Percentiles rank a stretch among this genome's conserved stretches.
These are phyloP conservation scores for Embiotoca jacksoni DNA, from an alignment of 2,113 vertebrate genomes.

Conservation along the genomic window DNA sequence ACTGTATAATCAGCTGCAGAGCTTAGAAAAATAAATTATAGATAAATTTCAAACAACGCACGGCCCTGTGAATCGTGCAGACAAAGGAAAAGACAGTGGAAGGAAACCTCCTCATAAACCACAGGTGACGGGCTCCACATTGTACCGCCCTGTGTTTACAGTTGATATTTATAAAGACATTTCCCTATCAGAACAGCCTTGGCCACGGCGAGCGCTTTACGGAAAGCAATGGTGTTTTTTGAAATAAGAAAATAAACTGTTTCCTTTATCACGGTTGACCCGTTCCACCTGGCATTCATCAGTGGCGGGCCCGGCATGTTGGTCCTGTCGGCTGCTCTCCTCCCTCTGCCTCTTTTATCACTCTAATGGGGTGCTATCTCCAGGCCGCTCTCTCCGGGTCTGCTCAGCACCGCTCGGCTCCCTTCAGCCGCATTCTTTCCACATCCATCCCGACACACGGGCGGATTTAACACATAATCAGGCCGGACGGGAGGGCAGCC, in stretches of 20 bases:
- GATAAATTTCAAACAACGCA: neutral
- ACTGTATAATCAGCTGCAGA: neutral
- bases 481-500: constrained; percentile 55
- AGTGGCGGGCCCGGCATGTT: constrained; percentile 77
- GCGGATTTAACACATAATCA: constrained; percentile 87
- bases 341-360: constrained; percentile 85
- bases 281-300: constrained; percentile 86
- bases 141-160: constrained; percentile 41
- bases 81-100: constrained; percentile 5
- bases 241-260: constrained; percentile 86
- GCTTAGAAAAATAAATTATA: neutral
- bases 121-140: constrained; percentile 22
- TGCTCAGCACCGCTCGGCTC: constrained; percentile 40
- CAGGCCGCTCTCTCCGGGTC: constrained; percentile 71
- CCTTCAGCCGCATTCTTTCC: constrained; percentile 74
- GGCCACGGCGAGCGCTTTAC: neutral
- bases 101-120: constrained; percentile 36
- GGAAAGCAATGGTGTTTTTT: constrained; percentile 56
- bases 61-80: neutral
- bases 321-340: constrained; percentile 84
- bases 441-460: constrained; percentile 80
- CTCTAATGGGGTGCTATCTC: constrained; percentile 86
- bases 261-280: constrained; percentile 82
- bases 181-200: constrained; percentile 8
- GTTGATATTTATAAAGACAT: constrained; percentile 71